Base-by-base conservation (phyloP, 2,888 invertebrate species). In the Agonum fuliginosum region DNA sequence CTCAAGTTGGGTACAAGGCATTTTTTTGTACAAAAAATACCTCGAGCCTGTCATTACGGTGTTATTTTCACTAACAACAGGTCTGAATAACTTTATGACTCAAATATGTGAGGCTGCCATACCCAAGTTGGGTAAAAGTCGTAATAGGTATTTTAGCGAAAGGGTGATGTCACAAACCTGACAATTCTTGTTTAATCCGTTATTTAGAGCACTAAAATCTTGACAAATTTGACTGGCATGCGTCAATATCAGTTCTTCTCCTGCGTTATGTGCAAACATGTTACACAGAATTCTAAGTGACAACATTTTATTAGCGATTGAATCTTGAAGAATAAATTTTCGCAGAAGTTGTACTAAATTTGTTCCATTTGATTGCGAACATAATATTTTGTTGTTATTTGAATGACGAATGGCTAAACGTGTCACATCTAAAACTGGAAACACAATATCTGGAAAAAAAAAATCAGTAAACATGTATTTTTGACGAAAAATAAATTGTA, bases 401-500 rank as follows among this genome's bases (percentile, higher is more conserved):
- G 83, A 81, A 73, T 84, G 79, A 54, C 95, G 91, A 41, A 97
- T 90, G 0, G 95, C 94, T 83, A 98, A 87, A 80, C 98, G 91
- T 10, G 96, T 90, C 3, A 98, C 88, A 84, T 99, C 98, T 81
- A 99, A 87, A 3, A 94, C 94, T 0, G 98, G 98, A 84, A 97
- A 97, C 0, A 97, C 89, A 80, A 93, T 90, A 83, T 95, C 94
- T 90, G 86, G 74, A 87, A 89, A 37, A 4, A 62, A 10, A 73
- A 20, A 20, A 58, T 12, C 24, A 48, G 51, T 12, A 73, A 62
- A 48, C 48, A 48, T 17, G 34, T 2, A 79, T 46, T 14, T 51
- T 67, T 27, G 14, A 78, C 17, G 46, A 62, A 30, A 34, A 74
- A 65, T 67, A 12, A 46, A 46, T 46, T 8, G 12, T 46, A n/a